Conservation (phyloP, 2,888 invertebrate species). For the Heteromurus nitidus region DNA sequence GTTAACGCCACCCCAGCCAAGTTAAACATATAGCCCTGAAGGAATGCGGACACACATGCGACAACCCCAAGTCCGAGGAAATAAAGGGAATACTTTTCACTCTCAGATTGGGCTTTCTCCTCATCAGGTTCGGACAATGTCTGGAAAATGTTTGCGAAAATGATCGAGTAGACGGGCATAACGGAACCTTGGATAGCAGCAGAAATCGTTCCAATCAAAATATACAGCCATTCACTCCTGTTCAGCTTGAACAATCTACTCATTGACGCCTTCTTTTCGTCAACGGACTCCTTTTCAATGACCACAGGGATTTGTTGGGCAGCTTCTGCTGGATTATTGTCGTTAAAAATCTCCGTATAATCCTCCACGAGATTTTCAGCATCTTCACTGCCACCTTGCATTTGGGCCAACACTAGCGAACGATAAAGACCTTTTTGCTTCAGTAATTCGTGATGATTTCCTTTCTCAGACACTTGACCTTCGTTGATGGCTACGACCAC, state of each 20-base stretch:
- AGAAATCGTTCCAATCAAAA: constrained; percentile 80
- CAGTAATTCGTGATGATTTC: constrained; percentile 84
- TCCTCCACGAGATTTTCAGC: constrained; percentile 67
- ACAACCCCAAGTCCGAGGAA: constrained; percentile 75
- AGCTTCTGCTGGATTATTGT: constrained; percentile 21
- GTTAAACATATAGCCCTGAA: constrained; percentile 83
- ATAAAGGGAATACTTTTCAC: constrained; percentile 73
- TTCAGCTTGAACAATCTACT: constrained; percentile 82
- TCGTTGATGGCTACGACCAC: constrained; percentile 80
- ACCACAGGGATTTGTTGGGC: neutral
- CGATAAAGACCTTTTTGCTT: constrained; percentile 81
- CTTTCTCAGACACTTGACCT: constrained; percentile 83
- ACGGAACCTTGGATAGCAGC: constrained; percentile 83
- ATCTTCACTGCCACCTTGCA: constrained; percentile 76
- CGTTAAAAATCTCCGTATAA: constrained; percentile 53
- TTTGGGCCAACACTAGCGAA: constrained; percentile 82
- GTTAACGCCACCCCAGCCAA: constrained; percentile 88
- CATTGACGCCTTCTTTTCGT: constrained; percentile 74
- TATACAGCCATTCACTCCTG: constrained; percentile 82
- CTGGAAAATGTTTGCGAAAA: constrained; percentile 87
- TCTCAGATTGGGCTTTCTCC: constrained; percentile 72
- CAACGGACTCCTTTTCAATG: constrained; percentile 51
- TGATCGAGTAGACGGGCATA: constrained; percentile 84
- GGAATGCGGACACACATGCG: constrained; percentile 74
- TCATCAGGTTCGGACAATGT: constrained; percentile 75